Evolutionary conservation across 1,140 invertebrate species (phyloP), one percentile per base, ranked within the genome.

Genomic region (Formica exsecta): DNA sequence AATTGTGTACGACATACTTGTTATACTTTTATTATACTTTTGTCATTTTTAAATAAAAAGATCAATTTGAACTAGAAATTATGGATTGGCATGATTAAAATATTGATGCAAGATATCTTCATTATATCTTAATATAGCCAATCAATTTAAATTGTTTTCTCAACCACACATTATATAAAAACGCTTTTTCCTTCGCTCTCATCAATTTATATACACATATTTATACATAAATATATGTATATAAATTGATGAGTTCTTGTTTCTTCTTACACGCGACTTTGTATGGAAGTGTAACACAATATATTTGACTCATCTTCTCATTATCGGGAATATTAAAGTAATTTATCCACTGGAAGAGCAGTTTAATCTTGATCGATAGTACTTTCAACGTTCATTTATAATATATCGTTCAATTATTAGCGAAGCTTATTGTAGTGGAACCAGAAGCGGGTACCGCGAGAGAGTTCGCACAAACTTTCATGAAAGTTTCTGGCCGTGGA

Each of bases 401-500:
- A 80, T 6, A n/a, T 57, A 73, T 48, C 38, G 51, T 2, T 11
- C 29, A 41, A 64, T 62, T 64, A 61, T 88, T 75, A 44, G 25
- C 38, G 22, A 73, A 19, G 25, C 44, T 59, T 38, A 73, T 11
- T 74, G 81, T 59, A 88, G 22, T 51, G 16, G 38, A 73, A 32
- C 11, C 22, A 71, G 36, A 70, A 25, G 16, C n/a, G 29, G 8
- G 32, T 25, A 41, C 2, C n/a, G n/a, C 16, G 32, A 16, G 54
- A 13, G 38, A 66, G 62, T 25, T 44, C 59, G 36, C 9, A 51
- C 6, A 5, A 25, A 86, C 87, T 89, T 88, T 90, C 87, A 75
- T 87, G 66, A 89, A 80, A 85, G 74, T 79, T 32, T 48, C 74
- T 48, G 22, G 54, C 64, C 32, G 57, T 81, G 75, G 44, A 84